phyloP scores from a whole-genome alignment of 2,888 invertebrate species.

The Microctonus brassicae region DNA sequence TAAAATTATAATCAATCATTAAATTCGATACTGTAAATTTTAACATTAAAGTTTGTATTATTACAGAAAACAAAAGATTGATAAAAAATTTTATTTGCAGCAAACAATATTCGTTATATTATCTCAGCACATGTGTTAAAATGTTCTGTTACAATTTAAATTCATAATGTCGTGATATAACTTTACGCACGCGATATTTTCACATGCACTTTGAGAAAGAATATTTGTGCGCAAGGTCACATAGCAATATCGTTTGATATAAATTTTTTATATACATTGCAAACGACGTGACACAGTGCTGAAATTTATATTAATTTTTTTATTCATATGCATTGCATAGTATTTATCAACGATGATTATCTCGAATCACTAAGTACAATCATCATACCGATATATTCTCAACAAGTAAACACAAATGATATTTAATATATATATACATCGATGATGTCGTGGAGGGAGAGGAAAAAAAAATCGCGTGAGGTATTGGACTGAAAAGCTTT shows the following conservation, averaged over 20 bases:
- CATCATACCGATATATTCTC: neutral
- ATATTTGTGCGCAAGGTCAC: conserved; percentile 7
- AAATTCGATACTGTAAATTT: no score
- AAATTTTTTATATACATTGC: neutral
- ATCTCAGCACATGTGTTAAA: no score
- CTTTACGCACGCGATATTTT: conserved; percentile 5
- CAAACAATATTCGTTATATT: no score
- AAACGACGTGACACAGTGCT: neutral
- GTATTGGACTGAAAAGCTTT: conserved; percentile 13
- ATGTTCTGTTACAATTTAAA: no score
- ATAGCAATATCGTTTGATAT: neutral
- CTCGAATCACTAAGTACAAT: neutral
- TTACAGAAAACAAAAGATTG: no score
- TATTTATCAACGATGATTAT: neutral
- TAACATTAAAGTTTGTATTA: no score
- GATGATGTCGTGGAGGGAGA: neutral
- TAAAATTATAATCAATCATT: no score
- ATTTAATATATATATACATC: neutral
- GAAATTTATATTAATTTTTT: conserved; percentile 4
- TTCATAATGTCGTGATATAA: conserved; percentile 7
- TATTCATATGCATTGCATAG: neutral
- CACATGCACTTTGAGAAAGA: neutral
- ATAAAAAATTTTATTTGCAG: no score
- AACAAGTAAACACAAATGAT: neutral
- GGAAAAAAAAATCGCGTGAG: conserved; percentile 6